Evolutionary conservation across 2,797 vertebrate species (phyloP).

Genomic region (Thalassophryne amazonica): DNA sequence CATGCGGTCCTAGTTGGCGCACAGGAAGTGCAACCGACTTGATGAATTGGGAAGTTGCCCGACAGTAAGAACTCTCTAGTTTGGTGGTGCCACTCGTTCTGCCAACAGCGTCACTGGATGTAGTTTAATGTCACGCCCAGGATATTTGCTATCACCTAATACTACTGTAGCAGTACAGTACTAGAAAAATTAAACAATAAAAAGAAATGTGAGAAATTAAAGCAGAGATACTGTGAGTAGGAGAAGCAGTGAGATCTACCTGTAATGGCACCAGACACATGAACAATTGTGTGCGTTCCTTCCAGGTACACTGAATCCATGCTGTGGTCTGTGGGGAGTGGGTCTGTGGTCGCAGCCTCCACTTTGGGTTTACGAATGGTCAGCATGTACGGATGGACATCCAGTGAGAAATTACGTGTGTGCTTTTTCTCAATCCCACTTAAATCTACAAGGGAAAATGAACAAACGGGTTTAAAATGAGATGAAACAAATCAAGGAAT

Average conservation of each 20-base stretch:
- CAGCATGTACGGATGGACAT: slow-evolving; percentile 95
- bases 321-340: slow-evolving; percentile 83
- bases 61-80: too few species aligned
- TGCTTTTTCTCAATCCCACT: slow-evolving; percentile 88
- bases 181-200: too few species aligned
- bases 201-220: background rate
- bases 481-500: too few species aligned
- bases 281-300: slow-evolving; percentile 85
- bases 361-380: slow-evolving; percentile 90
- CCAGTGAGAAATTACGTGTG: slow-evolving; percentile 92
- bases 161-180: too few species aligned
- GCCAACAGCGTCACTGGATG: too few species aligned
- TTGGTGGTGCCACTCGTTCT: too few species aligned
- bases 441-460: slow-evolving; percentile 52
- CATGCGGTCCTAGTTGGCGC: too few species aligned
- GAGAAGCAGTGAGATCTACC: slow-evolving; percentile 61
- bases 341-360: slow-evolving; percentile 74
- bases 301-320: slow-evolving; percentile 88
- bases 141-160: too few species aligned
- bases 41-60: too few species aligned
- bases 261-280: slow-evolving; percentile 84
- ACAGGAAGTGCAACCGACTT: too few species aligned
- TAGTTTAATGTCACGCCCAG: too few species aligned
- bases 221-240: background rate
- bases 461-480: background rate